Percentiles rank a stretch among this genome's conserved stretches.
Conservation (phyloP, 2,888 invertebrate species). For the Cantharis lateralis region DNA sequence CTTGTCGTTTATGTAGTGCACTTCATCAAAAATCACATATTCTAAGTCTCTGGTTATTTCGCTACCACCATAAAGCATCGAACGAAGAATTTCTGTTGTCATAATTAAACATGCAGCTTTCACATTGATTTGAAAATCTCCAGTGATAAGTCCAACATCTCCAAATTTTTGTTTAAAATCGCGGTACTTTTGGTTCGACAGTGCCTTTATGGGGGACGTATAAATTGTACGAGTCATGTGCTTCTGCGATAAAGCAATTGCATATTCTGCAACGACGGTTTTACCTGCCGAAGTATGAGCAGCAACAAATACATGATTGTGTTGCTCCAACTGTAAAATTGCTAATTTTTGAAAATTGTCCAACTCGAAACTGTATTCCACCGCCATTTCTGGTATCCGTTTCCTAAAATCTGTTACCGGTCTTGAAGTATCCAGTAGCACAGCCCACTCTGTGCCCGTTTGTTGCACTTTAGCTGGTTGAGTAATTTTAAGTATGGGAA, state of each 20-base stretch:
- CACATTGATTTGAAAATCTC: constrained; percentile 94
- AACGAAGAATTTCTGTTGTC: constrained; percentile 98
- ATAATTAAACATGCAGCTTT: constrained; percentile 95
- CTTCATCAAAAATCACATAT: constrained; percentile 99
- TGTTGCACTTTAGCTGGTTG: not conserved
- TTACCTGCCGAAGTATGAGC: constrained; percentile 99
- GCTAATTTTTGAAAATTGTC: constrained; percentile 98
- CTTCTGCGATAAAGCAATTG: constrained; percentile 91
- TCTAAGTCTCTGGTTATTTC: constrained; percentile 95
- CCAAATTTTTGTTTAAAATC: constrained; percentile 93
- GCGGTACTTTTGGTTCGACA: constrained; percentile 98
- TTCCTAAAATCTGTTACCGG: constrained; percentile 83
- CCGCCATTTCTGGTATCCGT: constrained; percentile 82
- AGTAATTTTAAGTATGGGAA: constrained; percentile 73
- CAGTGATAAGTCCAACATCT: constrained; percentile 92
- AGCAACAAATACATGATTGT: constrained; percentile 96
- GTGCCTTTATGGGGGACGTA: constrained; percentile 98
- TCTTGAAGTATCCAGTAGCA: constrained; percentile 79
- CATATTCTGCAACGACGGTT: constrained; percentile 99
- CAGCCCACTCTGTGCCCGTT: constrained; percentile 80
- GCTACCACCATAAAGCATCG: constrained; percentile 94
- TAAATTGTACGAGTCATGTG: constrained; percentile 94
- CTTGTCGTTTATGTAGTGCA: constrained; percentile 95
- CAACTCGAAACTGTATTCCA: constrained; percentile 86
- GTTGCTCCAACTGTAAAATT: constrained; percentile 89